Base-by-base conservation (phyloP, 2,797 vertebrate genomes). In the Dicrostonyx torquatus region DNA sequence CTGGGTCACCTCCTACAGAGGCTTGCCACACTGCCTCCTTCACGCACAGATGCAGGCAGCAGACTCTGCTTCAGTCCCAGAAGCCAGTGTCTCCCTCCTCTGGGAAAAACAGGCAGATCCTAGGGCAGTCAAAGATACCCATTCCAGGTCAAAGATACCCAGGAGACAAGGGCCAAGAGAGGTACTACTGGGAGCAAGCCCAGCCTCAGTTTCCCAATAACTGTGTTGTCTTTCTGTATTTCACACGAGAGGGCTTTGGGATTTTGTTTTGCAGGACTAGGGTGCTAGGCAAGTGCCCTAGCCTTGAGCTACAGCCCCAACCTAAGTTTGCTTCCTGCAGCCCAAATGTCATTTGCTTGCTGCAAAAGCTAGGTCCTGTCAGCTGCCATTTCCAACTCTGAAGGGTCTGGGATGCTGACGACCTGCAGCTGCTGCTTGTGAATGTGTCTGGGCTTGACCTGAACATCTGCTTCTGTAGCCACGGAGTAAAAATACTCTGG, bases 401-500 rank as follows among this genome's bases (percentile, higher is more conserved):
- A 60, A 76, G 78, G 77, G 48, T 62, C 68, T 18, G 29, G 58
- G 82, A 7, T 48, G 70, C 62, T 26, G 14, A 6, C 43, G 3
- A 15, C 50, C 91, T 48, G 37, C 55, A 66, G 87, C 84, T 77
- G 87, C 77, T 50, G 43, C 6, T 0, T 18, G 7, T 64, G 60
- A 90, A n/a, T n/a, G 15, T 2, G 6, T 29, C 85, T 87, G 70
- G 62, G 60, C 70, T 91, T 86, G 95, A 97, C 93, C 85, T 68
- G 45, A 93, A 95, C 80, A 45, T 94, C 94, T 95, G 93, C 78
- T 94, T 89, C 84, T 91, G 34, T 31, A 50, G 6, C 40, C 72
- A 93, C 4, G 55, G 26, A 68, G 68, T 31, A 86, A 96, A 98
- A 97, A 79, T 77, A 60, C 48, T 22, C 0, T 0, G 53, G 0